Base-by-base conservation (phyloP, 2,113 vertebrate species). In the Ranitomeya variabilis region DNA sequence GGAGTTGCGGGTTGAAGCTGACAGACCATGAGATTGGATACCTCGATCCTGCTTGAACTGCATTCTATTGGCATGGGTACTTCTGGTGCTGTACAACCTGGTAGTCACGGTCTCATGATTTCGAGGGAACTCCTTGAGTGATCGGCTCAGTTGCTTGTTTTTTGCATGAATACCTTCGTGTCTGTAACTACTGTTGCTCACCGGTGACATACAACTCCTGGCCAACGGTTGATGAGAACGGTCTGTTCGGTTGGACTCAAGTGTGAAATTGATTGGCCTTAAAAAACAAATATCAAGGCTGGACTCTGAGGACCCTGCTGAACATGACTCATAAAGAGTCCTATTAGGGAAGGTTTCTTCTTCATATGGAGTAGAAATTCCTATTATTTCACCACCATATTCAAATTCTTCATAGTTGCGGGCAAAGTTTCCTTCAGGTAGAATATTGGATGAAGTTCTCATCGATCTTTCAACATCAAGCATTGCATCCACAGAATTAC, bases 261-360 rank as follows among this genome's bases (percentile, higher is more conserved):
- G 91, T 0, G 95, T 95, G 91, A 96, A 97, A 89, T 93, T 96
- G 89, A 96, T 96, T 0, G 97, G 96, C 90, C 96, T 96, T 60
- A 98, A 95, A 76, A 99, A 99, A 90, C 97, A 97, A 71, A 99
- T 98, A 91, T 99, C 98, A 60, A 98, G 94, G 91, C 97, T 99
- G 90, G 97, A 99, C 87, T 98, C 97, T 0, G 97, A 99, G 3
- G 98, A 97, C 4, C 95, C 97, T 0, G 94, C 94, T 83, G 97
- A 99, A 92, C 97, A 97, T 90, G 91, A 95, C 91, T 97, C 97
- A 80, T 97, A 97, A 89, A 96, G 93, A 1, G 95, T 89, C 0
- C 94, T 92, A 7, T 96, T 96, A 80, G 94, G 96, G 80, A 94
- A 94, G 1, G 95, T 92, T 57, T 96, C 95, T 0, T 98, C 96